phyloP scores from a whole-genome alignment of 2,797 vertebrate species.

The Acipenser transmontanus region DNA sequence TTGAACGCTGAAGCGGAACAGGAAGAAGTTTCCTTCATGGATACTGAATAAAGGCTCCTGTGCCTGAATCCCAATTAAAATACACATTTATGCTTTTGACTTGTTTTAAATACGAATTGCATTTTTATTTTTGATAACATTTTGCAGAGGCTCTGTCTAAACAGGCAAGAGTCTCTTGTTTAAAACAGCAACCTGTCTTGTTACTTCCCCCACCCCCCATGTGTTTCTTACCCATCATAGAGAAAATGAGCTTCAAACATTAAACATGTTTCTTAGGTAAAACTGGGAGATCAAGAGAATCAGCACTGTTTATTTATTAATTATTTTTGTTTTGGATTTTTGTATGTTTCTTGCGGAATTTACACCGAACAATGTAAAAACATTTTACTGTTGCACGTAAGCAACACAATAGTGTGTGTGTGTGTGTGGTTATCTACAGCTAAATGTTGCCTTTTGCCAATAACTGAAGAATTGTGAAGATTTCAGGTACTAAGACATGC shows the following conservation, averaged over 20 bases:
- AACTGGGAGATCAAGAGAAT: slow-evolving; percentile 2
- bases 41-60: slow-evolving; percentile 66
- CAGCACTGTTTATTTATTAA: background rate
- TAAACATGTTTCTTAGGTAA: background rate
- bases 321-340: slow-evolving; percentile 12
- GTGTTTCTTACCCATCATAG: background rate
- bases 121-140: too few species aligned
- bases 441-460: slow-evolving; percentile 44
- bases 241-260: background rate
- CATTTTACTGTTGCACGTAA: slow-evolving; percentile 8
- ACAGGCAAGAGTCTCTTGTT: too few species aligned
- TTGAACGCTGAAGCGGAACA: slow-evolving; percentile 63
- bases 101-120: too few species aligned
- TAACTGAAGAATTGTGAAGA: slow-evolving; percentile 33
- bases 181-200: too few species aligned
- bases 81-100: too few species aligned
- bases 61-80: too few species aligned
- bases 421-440: slow-evolving; percentile 51
- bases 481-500: slow-evolving; percentile 24
- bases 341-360: slow-evolving; percentile 19
- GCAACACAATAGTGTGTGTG: slow-evolving; percentile 28
- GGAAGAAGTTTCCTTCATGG: slow-evolving; percentile 67
- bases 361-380: slow-evolving; percentile 26
- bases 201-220: too few species aligned
- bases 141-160: too few species aligned